These are phyloP conservation scores for Zaprionus ornatus DNA, from an alignment of 1,140 invertebrate species.

Conservation along the genomic window DNA sequence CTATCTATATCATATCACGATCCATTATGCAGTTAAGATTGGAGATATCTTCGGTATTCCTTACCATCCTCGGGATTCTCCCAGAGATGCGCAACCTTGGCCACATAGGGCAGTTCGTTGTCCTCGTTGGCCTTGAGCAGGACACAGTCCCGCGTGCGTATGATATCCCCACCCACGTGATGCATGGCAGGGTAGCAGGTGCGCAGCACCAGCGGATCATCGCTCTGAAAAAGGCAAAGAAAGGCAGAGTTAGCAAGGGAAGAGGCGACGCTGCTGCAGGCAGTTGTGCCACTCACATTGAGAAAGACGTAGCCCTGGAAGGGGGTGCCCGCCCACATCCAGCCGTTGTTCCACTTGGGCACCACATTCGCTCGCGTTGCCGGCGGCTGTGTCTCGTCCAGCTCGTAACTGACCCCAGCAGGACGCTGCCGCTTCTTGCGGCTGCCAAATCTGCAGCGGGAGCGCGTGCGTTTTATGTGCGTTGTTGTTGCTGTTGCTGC, in stretches of 20 bases:
- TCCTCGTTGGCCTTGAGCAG: conserved; percentile 92
- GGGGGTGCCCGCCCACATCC: conserved; percentile 94
- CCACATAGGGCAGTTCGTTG: conserved; percentile 96
- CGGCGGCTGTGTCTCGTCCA: conserved; percentile 74
- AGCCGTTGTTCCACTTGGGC: conserved; percentile 95
- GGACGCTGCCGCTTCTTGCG: conserved; percentile 76
- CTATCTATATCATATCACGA: too few relatives aligned
- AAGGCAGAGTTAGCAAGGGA: background rate
- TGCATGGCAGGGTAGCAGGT: conserved; percentile 95
- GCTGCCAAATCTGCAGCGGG: conserved; percentile 76
- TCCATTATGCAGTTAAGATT: background rate
- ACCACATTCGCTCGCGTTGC: conserved; percentile 84
- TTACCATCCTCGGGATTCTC: conserved; percentile 96
- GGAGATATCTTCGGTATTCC: background rate
- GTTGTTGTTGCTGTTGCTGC: conserved; percentile 30
- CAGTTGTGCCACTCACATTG: conserved; percentile 88
- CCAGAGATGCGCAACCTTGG: conserved; percentile 96
- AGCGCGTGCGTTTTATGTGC: conserved; percentile 68
- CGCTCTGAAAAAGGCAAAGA: conserved; percentile 87
- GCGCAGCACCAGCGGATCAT: conserved; percentile 89
- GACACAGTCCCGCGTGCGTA: conserved; percentile 94
- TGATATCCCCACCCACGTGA: conserved; percentile 93
- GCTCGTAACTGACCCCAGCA: conserved; percentile 68
- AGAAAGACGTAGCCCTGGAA: conserved; percentile 93
- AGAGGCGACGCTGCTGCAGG: background rate